phyloP scores from a whole-genome alignment of 1,140 invertebrate species.

The Littorina saxatilis region DNA sequence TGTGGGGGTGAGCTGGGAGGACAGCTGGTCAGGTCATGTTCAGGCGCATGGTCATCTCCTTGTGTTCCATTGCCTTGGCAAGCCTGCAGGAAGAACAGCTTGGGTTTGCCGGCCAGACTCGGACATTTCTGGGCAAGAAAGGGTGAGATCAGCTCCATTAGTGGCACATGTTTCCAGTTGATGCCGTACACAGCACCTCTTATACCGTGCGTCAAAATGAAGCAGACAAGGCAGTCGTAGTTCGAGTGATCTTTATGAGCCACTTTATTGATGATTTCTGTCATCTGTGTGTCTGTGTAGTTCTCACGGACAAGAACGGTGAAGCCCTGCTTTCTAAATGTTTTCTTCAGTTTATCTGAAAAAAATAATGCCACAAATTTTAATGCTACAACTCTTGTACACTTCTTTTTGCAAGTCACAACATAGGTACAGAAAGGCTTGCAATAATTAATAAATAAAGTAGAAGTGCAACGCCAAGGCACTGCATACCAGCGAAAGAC shows the following conservation, averaged over 20 bases:
- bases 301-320: constrained; percentile 38
- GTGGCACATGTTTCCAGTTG: constrained; percentile 56
- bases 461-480: neutral
- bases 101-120: constrained; percentile 69
- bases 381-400: too few relatives aligned
- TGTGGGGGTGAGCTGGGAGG: neutral
- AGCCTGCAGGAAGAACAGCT: constrained; percentile 75
- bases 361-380: constrained; percentile 34
- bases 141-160: constrained; percentile 62
- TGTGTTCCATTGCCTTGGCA: constrained; percentile 72
- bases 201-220: constrained; percentile 70
- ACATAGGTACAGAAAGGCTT: too few relatives aligned
- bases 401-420: neutral
- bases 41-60: too few relatives aligned
- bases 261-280: constrained; percentile 12
- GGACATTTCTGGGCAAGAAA: constrained; percentile 64
- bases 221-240: constrained; percentile 65
- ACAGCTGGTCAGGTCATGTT: neutral
- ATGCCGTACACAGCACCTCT: constrained; percentile 62
- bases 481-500: too few relatives aligned
- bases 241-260: constrained; percentile 45
- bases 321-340: constrained; percentile 59
- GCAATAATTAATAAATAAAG: neutral
- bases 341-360: constrained; percentile 54
- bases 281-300: constrained; percentile 46